Evolutionary conservation across 1,140 invertebrate genomes (phyloP), one percentile per base, ranked within the genome.

Genomic region (Drosophila sucinea): DNA sequence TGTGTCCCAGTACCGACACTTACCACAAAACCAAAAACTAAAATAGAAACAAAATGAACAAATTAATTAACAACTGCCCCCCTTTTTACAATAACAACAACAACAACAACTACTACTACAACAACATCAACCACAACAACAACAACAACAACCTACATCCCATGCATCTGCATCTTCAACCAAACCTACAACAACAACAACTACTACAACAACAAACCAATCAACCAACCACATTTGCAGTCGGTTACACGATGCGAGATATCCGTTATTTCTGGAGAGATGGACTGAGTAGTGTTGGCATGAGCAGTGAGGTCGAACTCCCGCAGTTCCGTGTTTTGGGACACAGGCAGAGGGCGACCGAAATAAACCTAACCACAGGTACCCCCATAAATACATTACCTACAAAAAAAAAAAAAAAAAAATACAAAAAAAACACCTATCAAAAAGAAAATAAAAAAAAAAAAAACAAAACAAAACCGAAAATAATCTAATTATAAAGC

Each of bases 211-310:
- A 69, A 67, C 76, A 51, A 77, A 17, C 17, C 17, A 17, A 17
- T 17, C 72, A 38, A 38, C 35, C 10, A 38, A 38, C 70, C 7
- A 33, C 29, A 73, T 65, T 67, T 79, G 93, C 93, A 97, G 97
- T 98, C 96, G 97, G 97, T 94, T 98, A 98, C 95, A 97, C 97
- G 94, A 98, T 97, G 96, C 96, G 96, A 94, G 98, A 99, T 95
- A 98, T 99, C 94, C 95, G 96, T 93, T 99, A 98, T 95, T 97
- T 96, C 94, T 98, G 98, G 97, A 95, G 96, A 93, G 95, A 96
- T 93, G 96, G 96, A 93, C 94, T 95, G 93, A 94, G 95, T 93
- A 97, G 97, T 93, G 96, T 98, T 93, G 96, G 96, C 93, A 97
- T 98, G 94, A 96, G 96, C 94, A 95, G 95, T 93, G 96, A 97